Base-by-base conservation (phyloP, 2,113 vertebrate species). In the Condylura cristata region DNA sequence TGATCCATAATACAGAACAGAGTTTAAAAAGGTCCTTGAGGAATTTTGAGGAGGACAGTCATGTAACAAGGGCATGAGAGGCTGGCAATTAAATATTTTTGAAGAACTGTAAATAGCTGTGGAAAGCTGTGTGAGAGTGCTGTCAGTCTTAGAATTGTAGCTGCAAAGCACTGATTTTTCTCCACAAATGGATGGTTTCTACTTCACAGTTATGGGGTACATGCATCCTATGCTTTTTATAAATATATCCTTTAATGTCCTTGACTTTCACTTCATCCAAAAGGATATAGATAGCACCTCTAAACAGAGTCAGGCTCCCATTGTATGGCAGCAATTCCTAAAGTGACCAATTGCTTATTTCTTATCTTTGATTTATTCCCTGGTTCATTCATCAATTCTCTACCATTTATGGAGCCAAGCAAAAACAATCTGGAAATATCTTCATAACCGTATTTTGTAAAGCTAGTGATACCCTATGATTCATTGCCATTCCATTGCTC, bases 11-110 rank as follows among this genome's bases (percentile, higher is more conserved):
- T 60, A 65, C 5, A 78, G 87, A 95, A 53, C 39, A 65, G 32
- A 91, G 75, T 94, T 93, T 88, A 86, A 92, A 96, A 90, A 93
- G 91, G 63, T 96, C 87, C 96, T 96, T 97, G 96, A 96, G 60
- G 89, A 84, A 86, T 94, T 96, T 60, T 14, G 95, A 86, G 66
- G 37, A 96, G 74, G 58, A 74, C 61, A 95, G 94, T 87, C 89
- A 91, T 96, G 95, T 94, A 94, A 68, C 79, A 79, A 93, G 89
- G 83, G 58, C 88, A 93, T 88, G 93, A 92, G 79, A 66, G 89
- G 83, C 92, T 76, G 84, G 84, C 76, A 94, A 91, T 89, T 94
- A 95, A 90, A 70, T 53, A 71, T 92, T 91, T 92, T 95, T 58
- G 46, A 97, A 75, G 26, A 93, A 90, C 90, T 95, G 53, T 76